Evolutionary conservation across 2,888 invertebrate genomes (phyloP).

Genomic region (Pedicia rivosa): DNA sequence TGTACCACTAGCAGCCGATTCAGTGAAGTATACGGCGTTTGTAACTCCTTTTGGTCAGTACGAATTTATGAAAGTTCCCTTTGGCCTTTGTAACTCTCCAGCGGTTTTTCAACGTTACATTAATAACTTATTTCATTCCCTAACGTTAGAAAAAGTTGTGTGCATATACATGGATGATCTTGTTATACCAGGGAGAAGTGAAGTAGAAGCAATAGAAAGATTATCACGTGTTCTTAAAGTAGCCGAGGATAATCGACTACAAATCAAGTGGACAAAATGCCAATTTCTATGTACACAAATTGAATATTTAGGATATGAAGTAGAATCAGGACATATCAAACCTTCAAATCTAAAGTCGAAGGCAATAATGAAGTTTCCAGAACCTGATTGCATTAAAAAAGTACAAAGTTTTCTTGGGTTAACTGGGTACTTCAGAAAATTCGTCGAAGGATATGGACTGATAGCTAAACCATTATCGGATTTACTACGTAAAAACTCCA

Average conservation of each 20-base stretch:
- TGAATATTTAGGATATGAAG: constrained; percentile 16
- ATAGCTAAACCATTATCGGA: constrained; percentile 14
- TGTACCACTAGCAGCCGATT: constrained; percentile 16
- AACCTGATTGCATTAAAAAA: constrained; percentile 15
- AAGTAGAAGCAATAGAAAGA: constrained; percentile 8
- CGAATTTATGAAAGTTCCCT: constrained; percentile 20
- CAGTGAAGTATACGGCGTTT: constrained; percentile 19
- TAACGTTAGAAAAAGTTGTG: constrained; percentile 7
- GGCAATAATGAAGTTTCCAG: constrained; percentile 16
- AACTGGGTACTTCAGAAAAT: constrained; percentile 17
- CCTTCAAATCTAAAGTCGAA: constrained; percentile 14
- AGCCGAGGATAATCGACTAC: constrained; percentile 9
- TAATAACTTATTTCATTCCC: constrained; percentile 11
- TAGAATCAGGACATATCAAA: constrained; percentile 13
- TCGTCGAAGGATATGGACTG: constrained; percentile 14
- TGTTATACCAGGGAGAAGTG: constrained; percentile 13
- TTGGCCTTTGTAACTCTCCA: constrained; percentile 22
- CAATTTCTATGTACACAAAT: constrained; percentile 13
- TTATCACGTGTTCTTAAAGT: constrained; percentile 9
- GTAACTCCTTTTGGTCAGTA: constrained; percentile 19
- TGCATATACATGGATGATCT: constrained; percentile 18
- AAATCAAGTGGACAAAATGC: constrained; percentile 14
- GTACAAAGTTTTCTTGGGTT: constrained; percentile 18
- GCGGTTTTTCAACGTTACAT: constrained; percentile 17
- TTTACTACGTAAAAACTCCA: constrained; percentile 11